A percentile compares a stretch with the other conserved stretches of the same genome.
Conservation (phyloP, 2,888 invertebrate genomes). For the Cheilosia vulpina region DNA sequence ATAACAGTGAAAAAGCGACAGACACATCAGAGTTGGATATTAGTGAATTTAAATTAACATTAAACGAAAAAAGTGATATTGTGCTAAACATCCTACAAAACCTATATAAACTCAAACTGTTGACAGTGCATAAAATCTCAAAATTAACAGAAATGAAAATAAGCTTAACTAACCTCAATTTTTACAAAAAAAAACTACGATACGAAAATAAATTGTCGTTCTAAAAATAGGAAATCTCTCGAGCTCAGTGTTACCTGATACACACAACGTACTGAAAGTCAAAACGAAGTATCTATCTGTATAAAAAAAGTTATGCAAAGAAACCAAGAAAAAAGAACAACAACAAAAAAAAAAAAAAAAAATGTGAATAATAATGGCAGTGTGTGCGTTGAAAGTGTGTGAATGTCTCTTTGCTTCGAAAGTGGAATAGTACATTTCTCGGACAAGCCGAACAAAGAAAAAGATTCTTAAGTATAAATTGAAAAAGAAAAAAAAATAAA, state of each 20-base stretch:
- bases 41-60: conserved; percentile 39
- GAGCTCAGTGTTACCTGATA: conserved; percentile 80
- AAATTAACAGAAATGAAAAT: neutral
- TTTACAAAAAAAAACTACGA: conserved; percentile 34
- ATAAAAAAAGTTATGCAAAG: conserved; percentile 67
- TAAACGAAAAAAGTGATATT: conserved; percentile 10
- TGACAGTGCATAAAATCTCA: conserved; percentile 21
- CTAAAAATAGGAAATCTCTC: conserved; percentile 78
- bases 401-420: conserved; percentile 73
- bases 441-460: conserved; percentile 16
- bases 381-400: conserved; percentile 61
- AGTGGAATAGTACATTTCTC: conserved; percentile 51
- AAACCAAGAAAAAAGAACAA: conserved; percentile 25
- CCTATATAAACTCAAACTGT: conserved; percentile 8
- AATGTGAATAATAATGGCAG: conserved; percentile 50
- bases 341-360: conserved; percentile 22
- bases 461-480: conserved; percentile 49
- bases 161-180: conserved; percentile 50
- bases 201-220: conserved; percentile 70
- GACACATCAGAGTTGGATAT: conserved; percentile 6
- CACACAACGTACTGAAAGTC: conserved; percentile 71
- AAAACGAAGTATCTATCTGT: conserved; percentile 41
- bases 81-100: conserved; percentile 3
- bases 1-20: conserved; percentile 60
- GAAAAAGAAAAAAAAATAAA: conserved; percentile 1